A percentile compares a stretch with the other conserved stretches of the same genome.
Evolutionary conservation across 1,140 invertebrate species (phyloP).

Genomic region (Dinoponera quadriceps): DNA sequence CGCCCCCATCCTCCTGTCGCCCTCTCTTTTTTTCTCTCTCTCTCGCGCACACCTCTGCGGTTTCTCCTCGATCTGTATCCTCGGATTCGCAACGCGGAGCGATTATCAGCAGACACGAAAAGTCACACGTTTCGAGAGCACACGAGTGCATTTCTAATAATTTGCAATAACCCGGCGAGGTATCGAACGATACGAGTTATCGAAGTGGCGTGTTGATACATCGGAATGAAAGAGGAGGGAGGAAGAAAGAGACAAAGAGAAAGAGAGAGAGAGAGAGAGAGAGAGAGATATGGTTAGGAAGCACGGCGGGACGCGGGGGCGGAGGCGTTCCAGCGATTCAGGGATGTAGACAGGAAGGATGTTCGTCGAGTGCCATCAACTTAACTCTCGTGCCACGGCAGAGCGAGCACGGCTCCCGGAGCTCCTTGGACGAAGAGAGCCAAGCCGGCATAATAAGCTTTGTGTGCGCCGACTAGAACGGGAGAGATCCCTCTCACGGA

Average conservation of each 20-base stretch:
- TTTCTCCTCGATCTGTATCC: neutral
- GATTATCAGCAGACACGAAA: too few species aligned
- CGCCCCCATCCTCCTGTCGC: too few species aligned
- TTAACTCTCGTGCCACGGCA: conserved; percentile 75
- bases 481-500: conserved; percentile 67
- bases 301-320: conserved; percentile 27
- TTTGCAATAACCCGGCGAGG: too few species aligned
- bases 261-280: neutral
- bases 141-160: too few species aligned
- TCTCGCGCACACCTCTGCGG: neutral
- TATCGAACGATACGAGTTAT: too few species aligned
- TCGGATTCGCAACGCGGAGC: too few species aligned
- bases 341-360: conserved; percentile 76
- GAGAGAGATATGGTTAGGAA: conserved; percentile 43
- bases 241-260: neutral
- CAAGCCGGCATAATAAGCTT: conserved; percentile 80
- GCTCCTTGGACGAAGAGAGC: conserved; percentile 70
- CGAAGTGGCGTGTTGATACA: too few species aligned
- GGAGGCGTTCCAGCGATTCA: conserved; percentile 64
- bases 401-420: conserved; percentile 68
- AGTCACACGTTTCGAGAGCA: too few species aligned
- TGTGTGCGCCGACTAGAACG: conserved; percentile 75
- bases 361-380: conserved; percentile 78
- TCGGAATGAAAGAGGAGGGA: too few species aligned
- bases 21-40: too few species aligned